These are phyloP conservation scores for Lepidostoma basale DNA, from an alignment of 1,140 invertebrate genomes.

Conservation along the genomic window DNA sequence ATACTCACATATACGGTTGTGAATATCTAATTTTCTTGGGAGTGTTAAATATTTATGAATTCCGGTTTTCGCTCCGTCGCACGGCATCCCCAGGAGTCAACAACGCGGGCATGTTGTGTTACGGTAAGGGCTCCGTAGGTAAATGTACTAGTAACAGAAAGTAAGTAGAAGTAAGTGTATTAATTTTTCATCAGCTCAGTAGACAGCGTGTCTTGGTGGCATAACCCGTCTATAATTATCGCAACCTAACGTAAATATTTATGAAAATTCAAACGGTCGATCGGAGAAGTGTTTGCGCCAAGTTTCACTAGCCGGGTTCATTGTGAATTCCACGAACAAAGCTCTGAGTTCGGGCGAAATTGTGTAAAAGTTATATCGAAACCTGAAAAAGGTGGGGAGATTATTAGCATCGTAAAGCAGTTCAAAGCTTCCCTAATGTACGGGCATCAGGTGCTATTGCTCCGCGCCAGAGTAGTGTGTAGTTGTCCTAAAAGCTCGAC, in stretches of 20 bases:
- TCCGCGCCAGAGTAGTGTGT: neutral
- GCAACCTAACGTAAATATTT: neutral
- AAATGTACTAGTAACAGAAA: too few species aligned
- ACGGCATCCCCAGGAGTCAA: neutral
- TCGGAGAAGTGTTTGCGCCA: neutral
- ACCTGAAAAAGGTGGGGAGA: neutral
- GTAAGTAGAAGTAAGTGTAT: neutral
- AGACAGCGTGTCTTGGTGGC: neutral
- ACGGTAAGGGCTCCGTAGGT: too few species aligned
- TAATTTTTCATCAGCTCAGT: neutral
- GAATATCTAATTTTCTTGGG: too few species aligned
- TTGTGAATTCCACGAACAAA: neutral
- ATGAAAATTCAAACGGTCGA: neutral
- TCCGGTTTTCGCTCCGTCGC: neutral
- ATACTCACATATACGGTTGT: too few species aligned
- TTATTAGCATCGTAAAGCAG: constrained; percentile 30
- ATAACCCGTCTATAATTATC: neutral
- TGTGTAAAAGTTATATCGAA: constrained; percentile 6
- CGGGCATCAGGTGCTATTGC: constrained; percentile 5
- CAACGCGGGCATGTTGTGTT: too few species aligned
- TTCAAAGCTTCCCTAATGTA: constrained; percentile 25
- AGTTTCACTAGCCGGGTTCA: neutral
- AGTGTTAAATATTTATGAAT: neutral
- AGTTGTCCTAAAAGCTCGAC: neutral
- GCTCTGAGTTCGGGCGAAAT: neutral